These are phyloP conservation scores for Drosophila prosaltans DNA, from an alignment of 1,140 invertebrate genomes.

Conservation along the genomic window DNA sequence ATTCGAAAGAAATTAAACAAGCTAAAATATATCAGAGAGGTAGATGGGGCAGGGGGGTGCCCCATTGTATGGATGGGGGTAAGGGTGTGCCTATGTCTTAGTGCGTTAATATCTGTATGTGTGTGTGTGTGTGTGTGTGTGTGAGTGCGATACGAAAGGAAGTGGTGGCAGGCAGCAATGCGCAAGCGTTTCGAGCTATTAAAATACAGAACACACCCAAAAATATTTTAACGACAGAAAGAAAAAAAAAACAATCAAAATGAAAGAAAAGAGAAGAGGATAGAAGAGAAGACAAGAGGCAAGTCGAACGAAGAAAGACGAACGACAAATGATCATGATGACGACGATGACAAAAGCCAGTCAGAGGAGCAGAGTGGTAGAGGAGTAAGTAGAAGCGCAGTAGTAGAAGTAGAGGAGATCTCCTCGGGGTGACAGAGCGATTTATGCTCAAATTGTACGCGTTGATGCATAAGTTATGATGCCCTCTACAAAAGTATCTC, in stretches of 20 bases:
- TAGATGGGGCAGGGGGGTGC: neutral
- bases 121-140: conserved; percentile 28
- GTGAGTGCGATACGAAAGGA: conserved; percentile 65
- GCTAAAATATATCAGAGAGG: conserved; percentile 25
- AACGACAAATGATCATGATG: conserved; percentile 32
- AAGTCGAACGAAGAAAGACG: conserved; percentile 9
- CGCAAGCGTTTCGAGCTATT: conserved; percentile 73
- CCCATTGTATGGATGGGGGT: neutral
- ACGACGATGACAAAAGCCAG: conserved; percentile 65
- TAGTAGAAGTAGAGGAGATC: too few species aligned
- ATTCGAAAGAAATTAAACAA: conserved; percentile 80
- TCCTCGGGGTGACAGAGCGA: conserved; percentile 69
- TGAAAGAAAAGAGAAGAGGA: conserved; percentile 22
- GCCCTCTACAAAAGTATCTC: conserved; percentile 47
- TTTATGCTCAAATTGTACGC: conserved; percentile 78
- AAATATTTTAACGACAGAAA: conserved; percentile 74
- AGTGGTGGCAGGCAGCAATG: conserved; percentile 70
- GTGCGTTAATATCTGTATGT: neutral
- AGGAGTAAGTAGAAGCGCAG: neutral
- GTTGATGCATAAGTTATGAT: conserved; percentile 77
- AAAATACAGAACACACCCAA: conserved; percentile 81
- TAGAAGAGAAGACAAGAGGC: neutral
- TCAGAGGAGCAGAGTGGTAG: neutral
- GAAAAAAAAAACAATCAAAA: conserved; percentile 46
- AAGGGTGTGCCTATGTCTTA: conserved; percentile 21